Percentiles rank a stretch among this genome's conserved stretches.
Evolutionary conservation across 2,797 vertebrate genomes (phyloP).

Genomic region (Danio jaintianensis): DNA sequence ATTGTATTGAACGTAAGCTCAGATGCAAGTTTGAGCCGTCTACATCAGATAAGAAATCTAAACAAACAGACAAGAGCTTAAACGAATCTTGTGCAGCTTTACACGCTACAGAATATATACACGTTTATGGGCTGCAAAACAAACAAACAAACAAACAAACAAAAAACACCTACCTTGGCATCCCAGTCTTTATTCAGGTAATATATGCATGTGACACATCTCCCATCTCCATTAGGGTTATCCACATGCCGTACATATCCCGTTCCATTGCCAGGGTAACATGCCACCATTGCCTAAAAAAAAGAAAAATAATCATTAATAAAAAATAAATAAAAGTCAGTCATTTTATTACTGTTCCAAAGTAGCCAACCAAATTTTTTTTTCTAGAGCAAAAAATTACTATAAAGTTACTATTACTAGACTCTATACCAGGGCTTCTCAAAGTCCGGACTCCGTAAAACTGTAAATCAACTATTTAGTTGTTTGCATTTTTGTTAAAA

Average conservation of each 20-base stretch:
- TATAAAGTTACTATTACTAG: no score
- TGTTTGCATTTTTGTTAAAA: no score
- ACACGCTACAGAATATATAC: not conserved
- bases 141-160: not conserved
- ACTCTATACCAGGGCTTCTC: no score
- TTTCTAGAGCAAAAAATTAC: no score
- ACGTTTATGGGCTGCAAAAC: not conserved
- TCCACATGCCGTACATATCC: conserved; percentile 90
- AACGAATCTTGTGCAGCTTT: conserved; percentile 5
- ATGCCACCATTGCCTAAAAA: conserved; percentile 89
- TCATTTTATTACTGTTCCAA: not conserved
- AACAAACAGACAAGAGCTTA: conserved; percentile 21
- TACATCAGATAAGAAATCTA: conserved; percentile 39
- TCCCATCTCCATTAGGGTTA: conserved; percentile 89
- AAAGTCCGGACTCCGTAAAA: no score
- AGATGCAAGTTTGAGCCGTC: conserved; percentile 31
- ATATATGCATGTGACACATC: conserved; percentile 93
- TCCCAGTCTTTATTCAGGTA: conserved; percentile 91
- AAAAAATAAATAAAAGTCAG: no score
- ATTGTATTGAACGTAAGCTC: conserved; percentile 31
- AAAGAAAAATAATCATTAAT: not conserved
- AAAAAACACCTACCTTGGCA: conserved; percentile 80
- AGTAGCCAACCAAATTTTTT: not conserved
- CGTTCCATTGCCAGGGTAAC: conserved; percentile 88
- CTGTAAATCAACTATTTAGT: no score